phyloP scores from a whole-genome alignment of 2,888 invertebrate species.

The Enchytraeus crypticus region DNA sequence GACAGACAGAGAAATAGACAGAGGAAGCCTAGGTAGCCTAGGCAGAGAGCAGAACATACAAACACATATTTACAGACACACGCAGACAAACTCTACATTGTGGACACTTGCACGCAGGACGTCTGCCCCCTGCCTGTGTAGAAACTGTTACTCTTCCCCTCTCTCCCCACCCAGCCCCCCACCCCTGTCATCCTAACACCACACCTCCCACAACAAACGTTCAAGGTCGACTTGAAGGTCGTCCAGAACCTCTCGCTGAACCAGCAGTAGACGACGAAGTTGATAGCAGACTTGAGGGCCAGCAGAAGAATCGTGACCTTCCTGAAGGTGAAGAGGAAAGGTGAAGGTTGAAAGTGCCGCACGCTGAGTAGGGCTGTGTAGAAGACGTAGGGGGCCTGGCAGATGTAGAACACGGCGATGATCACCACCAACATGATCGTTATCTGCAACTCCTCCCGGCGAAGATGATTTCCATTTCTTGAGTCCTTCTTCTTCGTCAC shows the following conservation, averaged over 20 bases:
- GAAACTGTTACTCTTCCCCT: neutral
- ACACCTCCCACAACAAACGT: constrained; percentile 27
- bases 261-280: constrained; percentile 47
- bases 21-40: no score
- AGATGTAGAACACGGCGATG: constrained; percentile 43
- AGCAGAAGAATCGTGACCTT: constrained; percentile 30
- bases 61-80: no score
- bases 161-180: neutral
- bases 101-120: no score
- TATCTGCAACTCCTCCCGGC: constrained; percentile 41
- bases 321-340: constrained; percentile 16
- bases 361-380: constrained; percentile 25
- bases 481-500: neutral
- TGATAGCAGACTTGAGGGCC: constrained; percentile 41
- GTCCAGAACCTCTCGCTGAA: constrained; percentile 46
- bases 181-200: neutral
- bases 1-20: no score
- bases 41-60: no score
- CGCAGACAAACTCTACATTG: no score
- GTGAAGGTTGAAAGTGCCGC: constrained; percentile 3
- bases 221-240: constrained; percentile 42
- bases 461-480: constrained; percentile 27
- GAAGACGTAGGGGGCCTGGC: constrained; percentile 40
- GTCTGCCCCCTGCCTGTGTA: no score
- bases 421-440: constrained; percentile 44